phyloP scores from a whole-genome alignment of 2,113 vertebrate species.

The Protomyctophum bolini region DNA sequence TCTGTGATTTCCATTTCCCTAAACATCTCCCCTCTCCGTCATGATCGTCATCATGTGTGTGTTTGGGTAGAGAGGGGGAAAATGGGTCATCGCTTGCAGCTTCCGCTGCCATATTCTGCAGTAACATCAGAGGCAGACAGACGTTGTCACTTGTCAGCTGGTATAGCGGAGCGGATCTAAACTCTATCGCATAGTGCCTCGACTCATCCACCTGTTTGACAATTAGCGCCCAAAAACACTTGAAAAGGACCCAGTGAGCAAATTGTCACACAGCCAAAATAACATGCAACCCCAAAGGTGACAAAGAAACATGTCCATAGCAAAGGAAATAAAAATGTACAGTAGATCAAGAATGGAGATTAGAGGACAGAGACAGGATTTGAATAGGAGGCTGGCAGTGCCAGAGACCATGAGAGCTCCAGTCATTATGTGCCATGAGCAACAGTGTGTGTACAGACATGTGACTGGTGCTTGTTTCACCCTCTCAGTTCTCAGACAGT shows the following conservation, averaged over 20 bases:
- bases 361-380: conserved; percentile 27
- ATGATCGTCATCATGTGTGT: conserved; percentile 38
- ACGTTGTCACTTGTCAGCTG: conserved; percentile 54
- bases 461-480: conserved; percentile 34
- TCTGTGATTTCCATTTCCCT: conserved; percentile 72
- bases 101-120: conserved; percentile 40
- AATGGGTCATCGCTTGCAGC: conserved; percentile 71
- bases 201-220: conserved; percentile 50
- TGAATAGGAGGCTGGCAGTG: conserved; percentile 28
- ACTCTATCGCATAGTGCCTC: conserved; percentile 40
- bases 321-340: not conserved
- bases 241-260: not conserved
- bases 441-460: conserved; percentile 55
- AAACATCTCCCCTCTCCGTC: conserved; percentile 55
- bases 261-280: not conserved
- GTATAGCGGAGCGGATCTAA: conserved; percentile 35
- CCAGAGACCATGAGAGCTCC: conserved; percentile 40
- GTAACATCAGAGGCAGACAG: conserved; percentile 47
- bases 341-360: conserved; percentile 31
- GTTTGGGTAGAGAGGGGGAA: conserved; percentile 55
- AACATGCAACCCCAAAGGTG: not conserved
- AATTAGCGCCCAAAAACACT: not conserved
- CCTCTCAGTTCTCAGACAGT: conserved; percentile 23
- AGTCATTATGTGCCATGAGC: conserved; percentile 51
- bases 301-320: conserved; percentile 3